Conservation (phyloP, 2,113 vertebrate species). For the Stictonetta naevosa region DNA sequence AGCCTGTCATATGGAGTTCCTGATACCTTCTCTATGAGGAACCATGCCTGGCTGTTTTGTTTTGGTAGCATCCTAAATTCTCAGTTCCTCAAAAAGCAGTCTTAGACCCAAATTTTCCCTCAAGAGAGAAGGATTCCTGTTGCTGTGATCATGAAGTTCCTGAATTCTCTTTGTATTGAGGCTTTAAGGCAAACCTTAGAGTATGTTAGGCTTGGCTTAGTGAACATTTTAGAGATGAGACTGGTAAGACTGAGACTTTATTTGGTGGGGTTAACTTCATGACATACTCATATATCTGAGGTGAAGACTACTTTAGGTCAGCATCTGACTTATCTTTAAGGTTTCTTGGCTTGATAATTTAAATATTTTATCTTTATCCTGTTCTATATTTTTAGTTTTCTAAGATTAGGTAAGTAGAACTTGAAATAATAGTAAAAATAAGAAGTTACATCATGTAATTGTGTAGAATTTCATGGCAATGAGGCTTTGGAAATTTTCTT, state of each 20-base stretch:
- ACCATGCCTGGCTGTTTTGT: accelerated
- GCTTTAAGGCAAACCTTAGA: neutral
- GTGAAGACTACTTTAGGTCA: neutral
- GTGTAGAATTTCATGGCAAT: accelerated
- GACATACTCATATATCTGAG: neutral
- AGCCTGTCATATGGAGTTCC: accelerated
- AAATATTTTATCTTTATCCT: neutral
- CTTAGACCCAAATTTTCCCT: neutral
- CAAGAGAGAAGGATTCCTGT: neutral
- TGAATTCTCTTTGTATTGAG: neutral
- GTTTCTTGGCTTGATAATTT: neutral
- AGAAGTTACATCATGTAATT: neutral
- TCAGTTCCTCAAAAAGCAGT: neutral
- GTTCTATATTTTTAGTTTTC: neutral
- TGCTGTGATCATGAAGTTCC: neutral
- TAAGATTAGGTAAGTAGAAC: neutral
- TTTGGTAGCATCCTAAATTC: neutral
- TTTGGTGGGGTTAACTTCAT: neutral
- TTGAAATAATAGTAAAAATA: neutral
- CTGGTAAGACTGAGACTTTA: neutral
- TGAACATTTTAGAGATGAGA: accelerated
- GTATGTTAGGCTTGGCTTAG: neutral
- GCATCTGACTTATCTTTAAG: neutral
- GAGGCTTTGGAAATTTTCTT: neutral
- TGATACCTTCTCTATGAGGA: neutral